Percentiles rank a stretch among this genome's conserved stretches.
These are phyloP conservation scores for Cristatella mucedo DNA, from an alignment of 2,888 invertebrate genomes.

Conservation along the genomic window DNA sequence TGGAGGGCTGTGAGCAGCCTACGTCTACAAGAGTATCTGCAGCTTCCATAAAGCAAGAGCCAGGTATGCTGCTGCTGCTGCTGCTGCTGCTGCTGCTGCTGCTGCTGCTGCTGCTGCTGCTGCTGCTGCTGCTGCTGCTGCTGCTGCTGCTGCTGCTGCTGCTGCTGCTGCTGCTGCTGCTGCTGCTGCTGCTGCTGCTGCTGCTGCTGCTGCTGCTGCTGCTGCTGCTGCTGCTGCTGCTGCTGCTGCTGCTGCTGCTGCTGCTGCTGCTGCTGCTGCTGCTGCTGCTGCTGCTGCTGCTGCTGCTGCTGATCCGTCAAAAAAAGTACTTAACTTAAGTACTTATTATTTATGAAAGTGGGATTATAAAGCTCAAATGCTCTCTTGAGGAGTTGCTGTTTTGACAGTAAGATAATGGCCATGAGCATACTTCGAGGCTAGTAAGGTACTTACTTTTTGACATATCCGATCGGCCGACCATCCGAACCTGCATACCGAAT, in stretches of 20 bases:
- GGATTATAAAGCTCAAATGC: too few species aligned
- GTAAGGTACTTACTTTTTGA: too few species aligned
- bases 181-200: not conserved
- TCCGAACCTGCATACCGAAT: too few species aligned
- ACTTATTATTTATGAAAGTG: too few species aligned
- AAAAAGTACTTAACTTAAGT: too few species aligned
- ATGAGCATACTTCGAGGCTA: too few species aligned
- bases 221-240: slow-evolving; percentile 1
- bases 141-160: not conserved
- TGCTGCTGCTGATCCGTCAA: not conserved
- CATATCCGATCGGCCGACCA: too few species aligned
- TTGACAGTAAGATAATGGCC: too few species aligned
- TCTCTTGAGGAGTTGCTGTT: too few species aligned
- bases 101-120: not conserved
- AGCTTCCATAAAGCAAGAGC: too few species aligned
- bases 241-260: slow-evolving; percentile 1
- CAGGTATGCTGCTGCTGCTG: not conserved
- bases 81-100: not conserved
- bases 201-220: slow-evolving; percentile 2
- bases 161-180: not conserved
- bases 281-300: not conserved
- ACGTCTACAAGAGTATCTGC: too few species aligned
- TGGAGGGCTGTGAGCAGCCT: too few species aligned
- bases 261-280: slow-evolving; percentile 1
- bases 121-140: not conserved